phyloP scores from a whole-genome alignment of 2,113 vertebrate genomes.

The Hippopotamus amphibius region DNA sequence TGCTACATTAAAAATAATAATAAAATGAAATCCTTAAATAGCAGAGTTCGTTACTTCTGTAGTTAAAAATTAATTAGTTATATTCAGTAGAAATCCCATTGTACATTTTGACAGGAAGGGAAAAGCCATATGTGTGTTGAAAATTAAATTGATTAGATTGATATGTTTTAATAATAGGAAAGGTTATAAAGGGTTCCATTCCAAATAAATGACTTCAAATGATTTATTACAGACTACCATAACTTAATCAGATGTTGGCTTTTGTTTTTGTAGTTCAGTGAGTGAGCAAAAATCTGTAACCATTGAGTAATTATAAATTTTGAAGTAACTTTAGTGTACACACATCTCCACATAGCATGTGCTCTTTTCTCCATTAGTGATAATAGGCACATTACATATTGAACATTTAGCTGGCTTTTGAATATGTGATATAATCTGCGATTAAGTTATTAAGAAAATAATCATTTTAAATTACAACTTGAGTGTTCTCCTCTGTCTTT shows the following conservation, averaged over 20 bases:
- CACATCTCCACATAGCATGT: neutral
- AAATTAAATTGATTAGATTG: constrained; percentile 70
- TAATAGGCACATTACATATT: neutral
- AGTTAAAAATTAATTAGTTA: constrained; percentile 64
- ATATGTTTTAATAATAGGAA: constrained; percentile 44
- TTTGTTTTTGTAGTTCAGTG: neutral
- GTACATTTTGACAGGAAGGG: constrained; percentile 56
- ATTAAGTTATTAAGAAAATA: neutral
- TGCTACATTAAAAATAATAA: constrained; percentile 86
- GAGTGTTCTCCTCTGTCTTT: neutral
- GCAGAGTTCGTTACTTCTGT: constrained; percentile 71
- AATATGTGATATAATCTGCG: neutral
- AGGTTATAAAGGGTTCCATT: constrained; percentile 58
- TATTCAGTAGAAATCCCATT: constrained; percentile 37
- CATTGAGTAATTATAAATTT: constrained; percentile 35
- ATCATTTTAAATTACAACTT: neutral
- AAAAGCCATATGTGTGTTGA: constrained; percentile 57
- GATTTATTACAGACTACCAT: constrained; percentile 37
- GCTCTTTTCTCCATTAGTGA: accelerated
- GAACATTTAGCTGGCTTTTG: neutral
- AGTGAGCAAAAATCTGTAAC: constrained; percentile 33
- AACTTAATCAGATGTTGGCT: constrained; percentile 36
- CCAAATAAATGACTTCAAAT: constrained; percentile 48
- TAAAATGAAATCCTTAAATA: constrained; percentile 68
- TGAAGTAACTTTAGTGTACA: constrained; percentile 6